These are phyloP conservation scores for Boleophthalmus pectinirostris DNA, from an alignment of 2,113 vertebrate genomes.

Conservation along the genomic window DNA sequence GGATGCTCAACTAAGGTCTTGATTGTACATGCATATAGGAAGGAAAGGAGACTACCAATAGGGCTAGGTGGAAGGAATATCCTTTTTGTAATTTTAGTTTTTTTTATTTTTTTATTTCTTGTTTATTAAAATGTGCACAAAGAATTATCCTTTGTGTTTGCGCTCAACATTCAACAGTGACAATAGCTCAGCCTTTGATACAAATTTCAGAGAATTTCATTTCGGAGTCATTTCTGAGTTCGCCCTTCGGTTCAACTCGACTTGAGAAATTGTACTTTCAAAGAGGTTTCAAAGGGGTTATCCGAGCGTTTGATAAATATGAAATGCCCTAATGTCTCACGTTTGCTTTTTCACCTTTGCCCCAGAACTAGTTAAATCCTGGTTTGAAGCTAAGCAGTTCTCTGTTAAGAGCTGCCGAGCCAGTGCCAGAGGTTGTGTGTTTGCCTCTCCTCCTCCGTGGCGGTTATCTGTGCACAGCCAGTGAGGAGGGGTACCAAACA, in stretches of 20 bases:
- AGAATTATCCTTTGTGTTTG: neutral
- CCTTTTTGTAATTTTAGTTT: too few relatives aligned
- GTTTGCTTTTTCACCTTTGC: slow-evolving; percentile 15
- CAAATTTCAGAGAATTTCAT: neutral
- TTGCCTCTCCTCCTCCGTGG: slow-evolving; percentile 54
- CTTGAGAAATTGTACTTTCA: neutral
- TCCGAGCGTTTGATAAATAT: neutral
- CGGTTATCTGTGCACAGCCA: slow-evolving; percentile 59
- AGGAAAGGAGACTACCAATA: neutral
- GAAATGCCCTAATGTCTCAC: slow-evolving; percentile 4
- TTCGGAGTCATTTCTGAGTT: neutral
- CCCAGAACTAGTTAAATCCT: slow-evolving; percentile 3
- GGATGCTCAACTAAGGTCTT: neutral
- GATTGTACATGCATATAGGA: too few relatives aligned
- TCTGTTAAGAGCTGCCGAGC: slow-evolving; percentile 26
- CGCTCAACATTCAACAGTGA: neutral
- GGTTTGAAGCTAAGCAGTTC: slow-evolving; percentile 45
- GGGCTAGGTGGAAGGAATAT: neutral
- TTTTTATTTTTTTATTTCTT: too few relatives aligned
- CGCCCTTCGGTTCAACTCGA: neutral
- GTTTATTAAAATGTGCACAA: neutral
- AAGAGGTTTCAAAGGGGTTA: neutral
- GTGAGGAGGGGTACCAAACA: slow-evolving; percentile 43
- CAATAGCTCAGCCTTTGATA: neutral
- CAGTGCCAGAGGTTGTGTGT: slow-evolving; percentile 30